These are phyloP conservation scores for Syngnathus floridae DNA, from an alignment of 2,113 vertebrate species.

Conservation along the genomic window DNA sequence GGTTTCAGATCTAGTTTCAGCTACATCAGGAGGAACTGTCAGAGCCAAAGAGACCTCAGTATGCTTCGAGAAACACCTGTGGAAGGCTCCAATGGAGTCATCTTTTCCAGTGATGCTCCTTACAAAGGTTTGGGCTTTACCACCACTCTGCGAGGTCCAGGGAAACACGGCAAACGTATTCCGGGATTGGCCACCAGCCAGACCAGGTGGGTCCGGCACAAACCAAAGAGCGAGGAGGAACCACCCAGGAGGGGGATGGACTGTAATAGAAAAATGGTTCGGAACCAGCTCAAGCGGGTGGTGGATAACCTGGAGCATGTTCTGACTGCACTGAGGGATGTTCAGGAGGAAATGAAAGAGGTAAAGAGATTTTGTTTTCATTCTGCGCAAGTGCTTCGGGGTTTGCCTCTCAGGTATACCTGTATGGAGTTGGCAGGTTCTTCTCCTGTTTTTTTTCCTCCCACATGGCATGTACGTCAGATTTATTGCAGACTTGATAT, in stretches of 20 bases:
- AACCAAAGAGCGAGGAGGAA: slow-evolving; percentile 7
- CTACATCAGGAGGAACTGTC: slow-evolving; percentile 40
- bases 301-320: slow-evolving; percentile 72
- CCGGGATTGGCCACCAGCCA: slow-evolving; percentile 29
- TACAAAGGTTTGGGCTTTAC: slow-evolving; percentile 27
- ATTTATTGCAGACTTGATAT: too few relatives aligned
- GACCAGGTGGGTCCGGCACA: slow-evolving; percentile 25
- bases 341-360: slow-evolving; percentile 78
- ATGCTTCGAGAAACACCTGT: slow-evolving; percentile 33
- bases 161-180: slow-evolving; percentile 30
- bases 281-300: slow-evolving; percentile 69
- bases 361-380: slow-evolving; percentile 42
- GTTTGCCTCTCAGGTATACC: not conserved
- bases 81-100: slow-evolving; percentile 46
- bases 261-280: slow-evolving; percentile 56
- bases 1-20: slow-evolving; percentile 48
- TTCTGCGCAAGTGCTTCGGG: not conserved
- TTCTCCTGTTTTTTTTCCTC: not conserved
- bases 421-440: not conserved
- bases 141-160: slow-evolving; percentile 24
- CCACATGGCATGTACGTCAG: not conserved
- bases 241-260: slow-evolving; percentile 21
- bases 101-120: slow-evolving; percentile 60
- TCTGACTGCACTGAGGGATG: slow-evolving; percentile 67
- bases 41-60: slow-evolving; percentile 50